Evolutionary conservation across 2,888 invertebrate genomes (phyloP), one percentile per base, ranked within the genome.

Genomic region (Malachius bipustulatus): DNA sequence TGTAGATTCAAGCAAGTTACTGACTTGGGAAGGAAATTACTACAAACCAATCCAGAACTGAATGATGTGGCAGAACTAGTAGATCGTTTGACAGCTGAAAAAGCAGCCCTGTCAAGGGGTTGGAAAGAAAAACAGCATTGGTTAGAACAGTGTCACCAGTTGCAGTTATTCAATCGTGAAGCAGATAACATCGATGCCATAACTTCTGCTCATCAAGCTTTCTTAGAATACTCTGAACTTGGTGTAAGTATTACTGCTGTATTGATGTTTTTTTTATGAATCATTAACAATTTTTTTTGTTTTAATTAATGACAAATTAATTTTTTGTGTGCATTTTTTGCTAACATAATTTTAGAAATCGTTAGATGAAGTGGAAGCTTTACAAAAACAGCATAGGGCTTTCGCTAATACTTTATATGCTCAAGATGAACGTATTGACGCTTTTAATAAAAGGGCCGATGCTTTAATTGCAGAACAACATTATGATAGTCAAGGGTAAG

Each of bases 161-260:
- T 96, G 39, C 91, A 89, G 63, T 73, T 82, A 44, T 93, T 94
- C 65, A 91, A 91, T 63, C 77, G 90, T 26, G 97, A 97, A 61
- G 94, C 94, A 0, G 96, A 97, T 59, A 88, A 94, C 58, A 88
- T 97, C 43, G 96, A 97, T 63, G 91, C 96, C 0, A 82, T 87
- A 8, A 90, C 89, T 32, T 87, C 88, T 35, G 87, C 90, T 10
- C 94, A 97, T 57, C 84, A 91, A 58, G 89, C 91, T 0, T 93
- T 89, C 64, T 67, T 97, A 12, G 93, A 93, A 49, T 85, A 84
- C 61, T 74, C 74, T 6, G 82, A 90, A 46, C 70, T 87, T 29
- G 96, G 94, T 44, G 85, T 85, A 59, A 69, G 75, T 62, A 19
- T 8, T 26, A 14, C 14, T 19, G 8, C 4, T 19, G 8, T 26